These are phyloP conservation scores for Notolepis coatsorum DNA, from an alignment of 2,797 vertebrate genomes.

Conservation along the genomic window DNA sequence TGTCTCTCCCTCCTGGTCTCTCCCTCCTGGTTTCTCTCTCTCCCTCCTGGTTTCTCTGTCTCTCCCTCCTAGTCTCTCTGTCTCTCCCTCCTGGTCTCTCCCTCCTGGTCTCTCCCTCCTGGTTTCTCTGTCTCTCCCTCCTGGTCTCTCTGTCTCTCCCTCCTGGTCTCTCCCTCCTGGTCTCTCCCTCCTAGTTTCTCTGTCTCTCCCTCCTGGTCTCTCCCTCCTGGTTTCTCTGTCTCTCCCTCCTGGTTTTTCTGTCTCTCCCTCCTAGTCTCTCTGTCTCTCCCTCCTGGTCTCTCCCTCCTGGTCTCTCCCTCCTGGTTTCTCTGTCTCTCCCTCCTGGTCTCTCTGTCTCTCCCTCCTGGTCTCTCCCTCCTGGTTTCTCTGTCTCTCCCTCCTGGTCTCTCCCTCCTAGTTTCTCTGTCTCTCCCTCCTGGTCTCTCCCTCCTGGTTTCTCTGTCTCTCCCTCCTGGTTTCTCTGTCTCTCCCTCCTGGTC, in stretches of 20 bases:
- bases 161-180: neutral
- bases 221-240: conserved; percentile 5
- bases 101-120: conserved; percentile 2
- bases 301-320: conserved; percentile 4
- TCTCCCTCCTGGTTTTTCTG: too few relatives aligned
- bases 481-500: neutral
- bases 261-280: conserved; percentile 7
- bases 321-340: conserved; percentile 9
- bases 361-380: conserved; percentile 10
- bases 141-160: conserved; percentile 15
- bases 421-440: conserved; percentile 10
- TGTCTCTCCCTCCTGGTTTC: conserved; percentile 13
- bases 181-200: conserved; percentile 7
- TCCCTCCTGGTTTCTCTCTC: conserved; percentile 6
- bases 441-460: conserved; percentile 6
- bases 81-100: conserved; percentile 8
- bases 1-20: conserved; percentile 6
- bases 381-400: conserved; percentile 1
- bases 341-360: conserved; percentile 1
- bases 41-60: conserved; percentile 4
- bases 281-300: conserved; percentile 9
- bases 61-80: conserved; percentile 7
- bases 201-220: conserved; percentile 9
- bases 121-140: conserved; percentile 1
- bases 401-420: too few relatives aligned